These are phyloP conservation scores for Menidia beryllina DNA, from an alignment of 2,113 vertebrate species.

Conservation along the genomic window DNA sequence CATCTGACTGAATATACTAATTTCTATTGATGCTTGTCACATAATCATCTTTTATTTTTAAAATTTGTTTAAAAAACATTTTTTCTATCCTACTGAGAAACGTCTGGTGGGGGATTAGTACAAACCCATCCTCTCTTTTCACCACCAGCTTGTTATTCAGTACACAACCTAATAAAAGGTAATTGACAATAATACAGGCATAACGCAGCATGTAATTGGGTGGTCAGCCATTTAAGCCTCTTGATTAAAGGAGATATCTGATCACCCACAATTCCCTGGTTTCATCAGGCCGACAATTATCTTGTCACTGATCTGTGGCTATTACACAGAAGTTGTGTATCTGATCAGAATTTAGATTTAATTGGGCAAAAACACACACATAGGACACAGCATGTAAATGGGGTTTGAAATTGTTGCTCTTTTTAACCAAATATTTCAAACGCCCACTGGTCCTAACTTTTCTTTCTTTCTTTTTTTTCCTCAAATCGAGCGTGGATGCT, in stretches of 20 bases:
- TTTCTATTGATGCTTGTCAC: too few species aligned
- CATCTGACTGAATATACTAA: too few species aligned
- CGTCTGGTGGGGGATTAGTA: too few species aligned
- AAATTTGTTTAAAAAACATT: too few species aligned
- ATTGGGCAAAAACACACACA: background rate
- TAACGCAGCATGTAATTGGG: constrained; percentile 45
- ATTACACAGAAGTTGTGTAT: constrained; percentile 9
- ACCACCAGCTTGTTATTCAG: constrained; percentile 8
- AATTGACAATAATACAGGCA: constrained; percentile 37
- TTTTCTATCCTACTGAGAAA: too few species aligned
- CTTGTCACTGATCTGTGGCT: constrained; percentile 11
- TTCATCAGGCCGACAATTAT: constrained; percentile 44
- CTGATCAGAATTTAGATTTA: constrained; percentile 15
- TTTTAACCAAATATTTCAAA: background rate
- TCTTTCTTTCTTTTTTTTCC: background rate
- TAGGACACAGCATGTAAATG: background rate
- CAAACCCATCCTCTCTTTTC: background rate
- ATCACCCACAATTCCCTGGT: constrained; percentile 44
- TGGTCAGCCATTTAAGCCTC: constrained; percentile 33
- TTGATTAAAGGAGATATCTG: constrained; percentile 45
- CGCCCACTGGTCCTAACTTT: background rate
- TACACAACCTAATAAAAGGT: constrained; percentile 3
- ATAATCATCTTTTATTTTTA: too few species aligned
- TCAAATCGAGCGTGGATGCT: background rate
- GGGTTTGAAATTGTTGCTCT: background rate